phyloP scores from a whole-genome alignment of 2,113 vertebrate genomes.

The Dryoscopus gambensis region DNA sequence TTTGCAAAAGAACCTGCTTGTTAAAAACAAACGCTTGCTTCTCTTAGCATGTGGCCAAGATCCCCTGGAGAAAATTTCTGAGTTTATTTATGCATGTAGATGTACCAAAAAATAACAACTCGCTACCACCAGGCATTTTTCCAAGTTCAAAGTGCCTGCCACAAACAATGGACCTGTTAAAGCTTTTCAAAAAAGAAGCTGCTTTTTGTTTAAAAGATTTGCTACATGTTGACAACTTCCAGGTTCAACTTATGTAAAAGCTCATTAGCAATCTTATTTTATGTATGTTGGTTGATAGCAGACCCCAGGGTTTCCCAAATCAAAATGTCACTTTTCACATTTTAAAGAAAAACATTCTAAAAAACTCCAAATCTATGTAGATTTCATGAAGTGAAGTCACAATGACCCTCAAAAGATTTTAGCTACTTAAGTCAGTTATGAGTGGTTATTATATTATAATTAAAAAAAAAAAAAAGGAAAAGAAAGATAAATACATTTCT shows the following conservation, averaged over 20 bases:
- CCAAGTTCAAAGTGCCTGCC: background rate
- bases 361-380: background rate
- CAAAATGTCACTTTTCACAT: background rate
- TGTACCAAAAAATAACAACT: background rate
- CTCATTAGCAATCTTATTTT: background rate
- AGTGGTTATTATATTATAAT: background rate
- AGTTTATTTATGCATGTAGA: background rate
- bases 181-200: background rate
- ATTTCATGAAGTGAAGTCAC: background rate
- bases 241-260: background rate
- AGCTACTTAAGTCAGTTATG: background rate
- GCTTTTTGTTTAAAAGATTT: background rate
- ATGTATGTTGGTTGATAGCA: background rate
- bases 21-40: background rate
- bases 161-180: background rate
- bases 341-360: background rate
- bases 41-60: background rate
- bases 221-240: background rate
- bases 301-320: background rate
- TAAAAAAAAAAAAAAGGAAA: background rate
- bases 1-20: background rate
- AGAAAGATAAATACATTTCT: background rate
- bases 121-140: background rate
- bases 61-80: background rate
- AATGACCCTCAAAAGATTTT: background rate